Conservation (phyloP, 53 echinoderm and acorn worm species). For the Arbacia lixula region DNA sequence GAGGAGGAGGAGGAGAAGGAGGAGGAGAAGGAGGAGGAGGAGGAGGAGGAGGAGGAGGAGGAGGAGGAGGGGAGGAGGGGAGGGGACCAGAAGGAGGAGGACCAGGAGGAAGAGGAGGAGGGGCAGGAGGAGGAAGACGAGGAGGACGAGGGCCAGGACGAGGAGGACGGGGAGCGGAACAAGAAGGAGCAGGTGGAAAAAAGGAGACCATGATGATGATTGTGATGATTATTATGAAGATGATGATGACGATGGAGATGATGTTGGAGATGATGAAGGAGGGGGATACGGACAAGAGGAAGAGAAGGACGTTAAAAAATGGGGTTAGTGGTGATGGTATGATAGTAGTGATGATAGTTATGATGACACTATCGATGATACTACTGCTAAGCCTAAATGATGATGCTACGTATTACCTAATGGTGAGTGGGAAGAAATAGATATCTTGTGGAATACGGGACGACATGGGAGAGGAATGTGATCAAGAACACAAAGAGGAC, state of each 20-base stretch:
- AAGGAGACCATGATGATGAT: background rate
- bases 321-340: background rate
- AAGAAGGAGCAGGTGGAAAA: background rate
- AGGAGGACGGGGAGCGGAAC: background rate
- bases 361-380: background rate
- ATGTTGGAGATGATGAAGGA: background rate
- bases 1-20: conserved; percentile 10
- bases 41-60: background rate
- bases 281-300: background rate
- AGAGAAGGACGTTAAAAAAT: background rate
- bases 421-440: too few species aligned
- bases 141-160: background rate
- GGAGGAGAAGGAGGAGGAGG: background rate
- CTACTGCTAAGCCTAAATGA: background rate
- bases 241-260: background rate
- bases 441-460: too few species aligned
- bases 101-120: background rate
- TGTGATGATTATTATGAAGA: background rate
- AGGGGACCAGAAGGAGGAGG: background rate
- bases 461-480: too few species aligned
- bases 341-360: background rate
- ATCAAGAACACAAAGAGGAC: too few species aligned
- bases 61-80: background rate
- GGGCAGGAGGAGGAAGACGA: background rate
- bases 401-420: background rate